Evolutionary conservation across 1,140 invertebrate genomes (phyloP).

Genomic region (Acromyrmex echinatior): DNA sequence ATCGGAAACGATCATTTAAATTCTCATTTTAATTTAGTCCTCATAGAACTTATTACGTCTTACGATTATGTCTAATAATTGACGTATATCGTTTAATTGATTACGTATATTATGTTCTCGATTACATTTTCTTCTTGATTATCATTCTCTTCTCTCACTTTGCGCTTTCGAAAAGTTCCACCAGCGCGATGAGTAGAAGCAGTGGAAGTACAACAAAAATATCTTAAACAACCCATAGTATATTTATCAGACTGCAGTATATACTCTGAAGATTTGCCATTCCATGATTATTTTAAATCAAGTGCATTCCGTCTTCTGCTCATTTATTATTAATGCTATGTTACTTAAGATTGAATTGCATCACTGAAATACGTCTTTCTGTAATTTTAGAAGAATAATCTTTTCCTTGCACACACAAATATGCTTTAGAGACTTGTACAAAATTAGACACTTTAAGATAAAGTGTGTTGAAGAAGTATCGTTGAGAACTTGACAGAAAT

Average conservation of each 20-base stretch:
- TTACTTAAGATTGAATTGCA: not conserved
- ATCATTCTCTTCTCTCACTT: not conserved
- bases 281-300: constrained; percentile 44
- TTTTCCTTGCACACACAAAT: not conserved
- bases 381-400: not conserved
- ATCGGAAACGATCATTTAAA: constrained; percentile 32
- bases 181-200: not conserved
- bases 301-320: not conserved
- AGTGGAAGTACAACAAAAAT: not conserved
- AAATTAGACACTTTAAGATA: not conserved
- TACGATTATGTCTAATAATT: not conserved
- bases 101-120: not conserved
- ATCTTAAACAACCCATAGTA: not conserved
- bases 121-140: not conserved
- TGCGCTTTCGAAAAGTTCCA: not conserved
- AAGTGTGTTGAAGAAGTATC: not conserved
- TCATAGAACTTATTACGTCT: not conserved
- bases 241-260: constrained; percentile 7
- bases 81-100: not conserved
- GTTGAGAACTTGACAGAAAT: not conserved
- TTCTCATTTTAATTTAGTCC: constrained; percentile 7
- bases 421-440: not conserved
- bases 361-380: not conserved
- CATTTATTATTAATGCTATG: not conserved
- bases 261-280: not conserved